phyloP scores from a whole-genome alignment of 1,140 invertebrate genomes.

The Drosophila orosa region DNA sequence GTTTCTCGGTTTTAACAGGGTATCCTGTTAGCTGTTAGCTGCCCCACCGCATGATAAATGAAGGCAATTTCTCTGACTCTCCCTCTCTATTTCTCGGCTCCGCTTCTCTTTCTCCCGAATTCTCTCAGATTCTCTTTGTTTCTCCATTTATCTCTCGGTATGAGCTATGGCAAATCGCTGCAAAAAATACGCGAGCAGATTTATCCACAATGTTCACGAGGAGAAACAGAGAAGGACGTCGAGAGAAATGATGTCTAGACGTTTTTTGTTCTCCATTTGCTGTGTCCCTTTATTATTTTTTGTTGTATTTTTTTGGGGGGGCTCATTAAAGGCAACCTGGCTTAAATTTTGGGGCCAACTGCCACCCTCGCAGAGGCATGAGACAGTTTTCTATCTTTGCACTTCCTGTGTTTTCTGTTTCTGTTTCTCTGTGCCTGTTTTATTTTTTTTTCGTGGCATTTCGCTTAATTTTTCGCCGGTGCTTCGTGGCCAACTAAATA shows the following conservation, averaged over 20 bases:
- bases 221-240: conserved; percentile 4
- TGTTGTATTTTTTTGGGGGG: not conserved
- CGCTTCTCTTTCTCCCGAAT: conserved; percentile 12
- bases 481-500: conserved; percentile 70
- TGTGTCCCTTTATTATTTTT: not conserved
- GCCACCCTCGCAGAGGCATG: not conserved
- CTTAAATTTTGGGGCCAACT: conserved; percentile 32
- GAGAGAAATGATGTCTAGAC: conserved; percentile 74
- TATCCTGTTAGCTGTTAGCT: conserved; percentile 17
- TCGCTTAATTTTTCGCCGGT: conserved; percentile 53
- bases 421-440: not conserved
- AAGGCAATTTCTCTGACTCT: conserved; percentile 53
- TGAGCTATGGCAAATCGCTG: conserved; percentile 58
- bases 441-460: conserved; percentile 7
- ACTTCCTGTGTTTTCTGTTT: conserved; percentile 8
- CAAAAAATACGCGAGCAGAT: conserved; percentile 54
- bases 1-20: not conserved
- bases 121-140: conserved; percentile 29
- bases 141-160: conserved; percentile 22
- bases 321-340: conserved; percentile 24
- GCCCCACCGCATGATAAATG: conserved; percentile 59
- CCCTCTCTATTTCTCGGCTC: not conserved
- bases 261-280: conserved; percentile 45
- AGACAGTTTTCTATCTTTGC: not conserved
- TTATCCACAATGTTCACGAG: conserved; percentile 50